Percentiles rank a stretch among this genome's conserved stretches.
Conservation (phyloP, 2,797 vertebrate genomes). For the Artibeus lituratus region DNA sequence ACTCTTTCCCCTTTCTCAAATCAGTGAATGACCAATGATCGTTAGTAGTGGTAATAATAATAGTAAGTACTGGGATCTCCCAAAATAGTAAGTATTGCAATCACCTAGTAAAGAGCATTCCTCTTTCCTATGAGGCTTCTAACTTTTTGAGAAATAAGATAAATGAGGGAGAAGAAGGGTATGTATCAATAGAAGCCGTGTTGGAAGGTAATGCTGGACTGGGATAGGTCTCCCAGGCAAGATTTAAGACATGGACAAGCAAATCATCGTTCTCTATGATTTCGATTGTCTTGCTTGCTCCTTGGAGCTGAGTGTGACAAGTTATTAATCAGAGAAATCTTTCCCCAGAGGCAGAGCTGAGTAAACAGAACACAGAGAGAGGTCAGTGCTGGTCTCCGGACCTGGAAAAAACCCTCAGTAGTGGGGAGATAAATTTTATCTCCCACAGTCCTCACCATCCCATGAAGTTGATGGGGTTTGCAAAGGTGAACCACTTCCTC, state of each 20-base stretch:
- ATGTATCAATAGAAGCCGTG: not conserved
- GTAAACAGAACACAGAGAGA: not conserved
- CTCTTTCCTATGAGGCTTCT: not conserved
- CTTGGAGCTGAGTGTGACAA: not conserved
- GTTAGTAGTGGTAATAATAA: not conserved
- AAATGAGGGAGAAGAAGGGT: not conserved
- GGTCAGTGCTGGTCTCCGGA: not conserved
- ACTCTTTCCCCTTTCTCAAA: not conserved
- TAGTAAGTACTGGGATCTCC: not conserved
- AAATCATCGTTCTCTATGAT: not conserved
- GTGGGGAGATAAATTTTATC: not conserved
- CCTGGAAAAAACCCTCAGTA: not conserved
- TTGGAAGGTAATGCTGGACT: not conserved
- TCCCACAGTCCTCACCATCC: not conserved
- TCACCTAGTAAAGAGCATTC: not conserved
- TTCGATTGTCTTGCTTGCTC: not conserved
- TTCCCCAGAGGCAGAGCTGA: not conserved
- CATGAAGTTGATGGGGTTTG: not conserved
- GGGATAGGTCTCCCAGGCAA: not conserved
- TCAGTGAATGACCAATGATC: not conserved
- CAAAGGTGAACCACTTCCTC: not conserved
- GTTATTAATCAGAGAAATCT: not conserved
- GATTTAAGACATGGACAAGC: not conserved
- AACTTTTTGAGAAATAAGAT: not conserved
- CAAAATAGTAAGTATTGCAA: not conserved